Conservation (phyloP, 2,888 invertebrate genomes). For the Andrena chrysosceles region DNA sequence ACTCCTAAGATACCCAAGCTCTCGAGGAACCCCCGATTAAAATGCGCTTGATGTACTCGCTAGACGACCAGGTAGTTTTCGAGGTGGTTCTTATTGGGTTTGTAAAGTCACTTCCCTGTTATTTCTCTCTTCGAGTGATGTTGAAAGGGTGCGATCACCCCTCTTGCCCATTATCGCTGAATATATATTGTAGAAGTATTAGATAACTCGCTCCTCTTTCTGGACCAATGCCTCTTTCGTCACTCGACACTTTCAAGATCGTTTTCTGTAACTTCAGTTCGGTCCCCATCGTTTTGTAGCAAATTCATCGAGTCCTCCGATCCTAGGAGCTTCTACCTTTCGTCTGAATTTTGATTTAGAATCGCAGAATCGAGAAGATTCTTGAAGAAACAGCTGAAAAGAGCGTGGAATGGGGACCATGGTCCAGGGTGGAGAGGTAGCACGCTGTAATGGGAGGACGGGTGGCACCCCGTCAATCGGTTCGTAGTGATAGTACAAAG, state of each 20-base stretch:
- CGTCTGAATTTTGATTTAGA: too few relatives aligned
- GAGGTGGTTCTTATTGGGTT: slow-evolving; percentile 44
- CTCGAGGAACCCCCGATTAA: slow-evolving; percentile 26
- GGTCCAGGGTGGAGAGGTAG: background rate
- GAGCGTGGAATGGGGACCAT: background rate
- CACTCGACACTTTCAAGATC: background rate
- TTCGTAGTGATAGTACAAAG: slow-evolving; percentile 72
- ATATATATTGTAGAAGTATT: background rate
- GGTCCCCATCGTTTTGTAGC: background rate
- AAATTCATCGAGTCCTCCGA: too few relatives aligned
- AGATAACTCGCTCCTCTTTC: background rate
- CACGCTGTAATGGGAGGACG: slow-evolving; percentile 33
- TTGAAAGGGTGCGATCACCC: slow-evolving; percentile 72
- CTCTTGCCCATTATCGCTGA: slow-evolving; percentile 38
- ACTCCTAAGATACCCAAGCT: slow-evolving; percentile 26
- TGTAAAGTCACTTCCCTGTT: slow-evolving; percentile 39
- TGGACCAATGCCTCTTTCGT: background rate
- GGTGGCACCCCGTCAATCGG: slow-evolving; percentile 62
- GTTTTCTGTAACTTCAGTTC: background rate
- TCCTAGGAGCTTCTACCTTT: too few relatives aligned
- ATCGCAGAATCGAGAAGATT: too few relatives aligned
- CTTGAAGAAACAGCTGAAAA: too few relatives aligned
- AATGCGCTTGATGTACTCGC: slow-evolving; percentile 55
- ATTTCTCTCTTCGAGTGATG: slow-evolving; percentile 61
- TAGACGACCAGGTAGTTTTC: slow-evolving; percentile 51